Conservation (phyloP, 2,888 invertebrate genomes). For the Abrostola tripartita region DNA sequence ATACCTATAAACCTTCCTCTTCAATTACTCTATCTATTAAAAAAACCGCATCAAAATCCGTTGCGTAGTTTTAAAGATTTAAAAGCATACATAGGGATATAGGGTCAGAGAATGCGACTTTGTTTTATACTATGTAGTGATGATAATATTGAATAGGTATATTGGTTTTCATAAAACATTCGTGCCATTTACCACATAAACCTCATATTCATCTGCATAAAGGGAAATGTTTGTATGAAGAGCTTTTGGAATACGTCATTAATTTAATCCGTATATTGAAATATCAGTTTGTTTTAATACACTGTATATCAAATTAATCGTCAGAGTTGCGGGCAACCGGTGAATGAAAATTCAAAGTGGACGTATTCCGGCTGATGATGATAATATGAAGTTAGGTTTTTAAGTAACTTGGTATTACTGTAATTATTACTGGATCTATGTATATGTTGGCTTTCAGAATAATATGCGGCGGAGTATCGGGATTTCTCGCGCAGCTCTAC, state of each 20-base stretch:
- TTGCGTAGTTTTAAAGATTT: no score
- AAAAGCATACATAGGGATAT: no score
- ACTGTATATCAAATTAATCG: background rate
- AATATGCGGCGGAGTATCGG: background rate
- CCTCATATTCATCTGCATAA: background rate
- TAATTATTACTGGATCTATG: background rate
- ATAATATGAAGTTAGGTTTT: background rate
- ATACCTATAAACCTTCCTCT: no score
- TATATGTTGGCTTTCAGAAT: background rate
- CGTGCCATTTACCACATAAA: background rate
- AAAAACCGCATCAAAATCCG: no score
- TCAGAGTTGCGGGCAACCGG: no score
- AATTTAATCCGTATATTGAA: background rate
- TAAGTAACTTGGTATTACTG: background rate
- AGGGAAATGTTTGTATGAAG: background rate
- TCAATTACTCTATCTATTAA: no score
- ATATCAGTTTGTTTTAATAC: background rate
- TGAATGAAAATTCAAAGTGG: no score
- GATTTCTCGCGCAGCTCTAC: background rate
- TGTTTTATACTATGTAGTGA: no score
- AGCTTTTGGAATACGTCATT: background rate
- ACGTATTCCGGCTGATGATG: no score
- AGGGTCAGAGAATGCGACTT: no score
- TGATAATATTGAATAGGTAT: background rate
- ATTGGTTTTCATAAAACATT: background rate